Evolutionary conservation across 2,888 invertebrate genomes (phyloP).

Genomic region (Entomobrya proxima): DNA sequence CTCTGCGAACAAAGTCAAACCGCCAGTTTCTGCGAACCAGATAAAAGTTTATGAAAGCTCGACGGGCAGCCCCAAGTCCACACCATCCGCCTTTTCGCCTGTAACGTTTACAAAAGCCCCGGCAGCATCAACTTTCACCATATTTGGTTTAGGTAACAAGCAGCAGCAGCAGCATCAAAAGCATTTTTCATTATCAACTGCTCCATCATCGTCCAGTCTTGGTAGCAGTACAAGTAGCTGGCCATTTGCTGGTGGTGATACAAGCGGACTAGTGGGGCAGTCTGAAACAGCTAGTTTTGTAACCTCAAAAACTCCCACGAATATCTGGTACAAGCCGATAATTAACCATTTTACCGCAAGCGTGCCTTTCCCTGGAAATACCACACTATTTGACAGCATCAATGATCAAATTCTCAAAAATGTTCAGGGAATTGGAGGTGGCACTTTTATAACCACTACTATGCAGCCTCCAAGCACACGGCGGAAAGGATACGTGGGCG

Average conservation of each 20-base stretch:
- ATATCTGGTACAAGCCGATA: conserved; percentile 73
- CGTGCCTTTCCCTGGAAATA: conserved; percentile 19
- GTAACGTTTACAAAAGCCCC: neutral
- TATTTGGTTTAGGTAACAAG: too few species aligned
- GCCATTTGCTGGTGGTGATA: conserved; percentile 19
- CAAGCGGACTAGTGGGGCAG: conserved; percentile 18
- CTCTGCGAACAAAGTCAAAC: conserved; percentile 14
- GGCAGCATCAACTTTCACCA: neutral
- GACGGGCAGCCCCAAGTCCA: conserved; percentile 46
- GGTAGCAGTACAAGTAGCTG: neutral
- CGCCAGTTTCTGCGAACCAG: neutral
- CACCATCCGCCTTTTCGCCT: neutral
- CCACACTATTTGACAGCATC: neutral
- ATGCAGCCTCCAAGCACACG: conserved; percentile 37
- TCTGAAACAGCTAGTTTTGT: conserved; percentile 56
- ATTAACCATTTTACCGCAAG: conserved; percentile 70
- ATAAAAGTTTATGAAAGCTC: conserved; percentile 55
- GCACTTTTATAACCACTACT: neutral
- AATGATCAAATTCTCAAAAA: conserved; percentile 7
- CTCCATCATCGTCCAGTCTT: conserved; percentile 31
- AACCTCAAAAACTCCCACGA: conserved; percentile 67
- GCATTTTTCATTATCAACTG: conserved; percentile 6
- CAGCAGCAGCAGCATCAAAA: conserved; percentile 27
- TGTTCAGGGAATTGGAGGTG: neutral
- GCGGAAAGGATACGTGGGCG: conserved; percentile 46